Conservation (phyloP, 2,113 vertebrate genomes). For the Cathartes aura region DNA sequence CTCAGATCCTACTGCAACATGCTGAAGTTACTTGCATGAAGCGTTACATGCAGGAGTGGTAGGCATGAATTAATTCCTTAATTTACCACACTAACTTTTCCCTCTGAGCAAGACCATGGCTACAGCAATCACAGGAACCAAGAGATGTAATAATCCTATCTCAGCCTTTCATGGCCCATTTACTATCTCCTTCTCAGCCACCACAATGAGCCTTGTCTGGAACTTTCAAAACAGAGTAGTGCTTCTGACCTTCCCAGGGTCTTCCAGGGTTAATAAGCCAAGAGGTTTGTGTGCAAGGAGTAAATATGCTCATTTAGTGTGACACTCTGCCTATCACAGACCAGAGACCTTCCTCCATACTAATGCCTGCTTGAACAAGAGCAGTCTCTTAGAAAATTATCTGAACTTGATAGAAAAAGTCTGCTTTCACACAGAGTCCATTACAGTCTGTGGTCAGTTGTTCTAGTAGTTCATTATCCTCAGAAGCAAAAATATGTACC, state of each 20-base stretch:
- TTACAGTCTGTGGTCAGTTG: neutral
- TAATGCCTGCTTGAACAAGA: neutral
- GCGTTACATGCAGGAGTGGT: rapidly evolving
- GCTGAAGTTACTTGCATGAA: rapidly evolving
- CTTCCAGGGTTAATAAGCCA: neutral
- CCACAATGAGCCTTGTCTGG: neutral
- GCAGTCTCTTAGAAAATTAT: neutral
- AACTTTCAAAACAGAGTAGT: neutral
- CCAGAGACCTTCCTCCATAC: neutral
- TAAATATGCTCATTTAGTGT: neutral
- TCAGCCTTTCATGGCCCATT: neutral
- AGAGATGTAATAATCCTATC: neutral
- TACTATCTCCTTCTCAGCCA: neutral
- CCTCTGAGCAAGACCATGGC: neutral
- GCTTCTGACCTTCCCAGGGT: neutral
- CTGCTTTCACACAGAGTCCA: neutral
- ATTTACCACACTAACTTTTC: neutral
- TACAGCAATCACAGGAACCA: neutral
- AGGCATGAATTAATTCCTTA: neutral
- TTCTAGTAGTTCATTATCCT: neutral
- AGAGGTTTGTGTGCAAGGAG: neutral
- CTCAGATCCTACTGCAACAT: rapidly evolving
- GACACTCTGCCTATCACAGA: neutral
- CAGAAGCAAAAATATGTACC: neutral
- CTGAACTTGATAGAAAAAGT: neutral